Conservation (phyloP, 2,888 invertebrate genomes). For the Plutella xylostella region DNA sequence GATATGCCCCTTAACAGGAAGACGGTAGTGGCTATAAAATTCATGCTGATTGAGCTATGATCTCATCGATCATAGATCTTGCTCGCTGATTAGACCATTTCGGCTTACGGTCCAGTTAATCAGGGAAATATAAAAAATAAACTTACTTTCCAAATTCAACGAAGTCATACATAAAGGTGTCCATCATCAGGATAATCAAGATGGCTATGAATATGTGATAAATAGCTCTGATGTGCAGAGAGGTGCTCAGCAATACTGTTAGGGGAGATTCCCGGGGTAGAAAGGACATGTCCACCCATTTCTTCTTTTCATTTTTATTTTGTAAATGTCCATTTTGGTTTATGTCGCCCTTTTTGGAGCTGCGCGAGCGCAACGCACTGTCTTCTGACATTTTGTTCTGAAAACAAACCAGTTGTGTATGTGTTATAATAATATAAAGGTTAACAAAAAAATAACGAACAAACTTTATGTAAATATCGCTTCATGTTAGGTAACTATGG, state of each 20-base stretch:
- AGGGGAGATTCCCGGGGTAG: conserved; percentile 81
- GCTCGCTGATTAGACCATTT: too few relatives aligned
- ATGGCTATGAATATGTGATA: conserved; percentile 88
- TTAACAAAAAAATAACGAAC: too few relatives aligned
- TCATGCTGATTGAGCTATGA: too few relatives aligned
- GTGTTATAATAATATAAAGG: too few relatives aligned
- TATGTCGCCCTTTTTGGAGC: conserved; percentile 16
- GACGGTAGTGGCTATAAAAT: too few relatives aligned
- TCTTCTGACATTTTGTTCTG: conserved; percentile 21
- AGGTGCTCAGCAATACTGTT: conserved; percentile 80
- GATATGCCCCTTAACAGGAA: too few relatives aligned
- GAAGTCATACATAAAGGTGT: conserved; percentile 79
- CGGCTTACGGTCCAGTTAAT: too few relatives aligned
- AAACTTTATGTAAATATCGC: too few relatives aligned
- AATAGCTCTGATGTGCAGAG: conserved; percentile 82
- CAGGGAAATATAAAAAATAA: not conserved
- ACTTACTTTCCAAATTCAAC: conserved; percentile 81
- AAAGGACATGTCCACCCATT: conserved; percentile 56
- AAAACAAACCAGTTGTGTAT: too few relatives aligned
- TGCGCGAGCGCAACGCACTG: conserved; percentile 18
- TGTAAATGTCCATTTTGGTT: conserved; percentile 28
- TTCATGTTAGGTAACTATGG: too few relatives aligned
- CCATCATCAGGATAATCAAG: conserved; percentile 77
- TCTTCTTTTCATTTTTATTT: conserved; percentile 25
- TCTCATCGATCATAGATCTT: too few relatives aligned